Percentiles rank a stretch among this genome's conserved stretches.
Evolutionary conservation across 1,140 invertebrate species (phyloP).

Genomic region (Ceratina australensis): DNA sequence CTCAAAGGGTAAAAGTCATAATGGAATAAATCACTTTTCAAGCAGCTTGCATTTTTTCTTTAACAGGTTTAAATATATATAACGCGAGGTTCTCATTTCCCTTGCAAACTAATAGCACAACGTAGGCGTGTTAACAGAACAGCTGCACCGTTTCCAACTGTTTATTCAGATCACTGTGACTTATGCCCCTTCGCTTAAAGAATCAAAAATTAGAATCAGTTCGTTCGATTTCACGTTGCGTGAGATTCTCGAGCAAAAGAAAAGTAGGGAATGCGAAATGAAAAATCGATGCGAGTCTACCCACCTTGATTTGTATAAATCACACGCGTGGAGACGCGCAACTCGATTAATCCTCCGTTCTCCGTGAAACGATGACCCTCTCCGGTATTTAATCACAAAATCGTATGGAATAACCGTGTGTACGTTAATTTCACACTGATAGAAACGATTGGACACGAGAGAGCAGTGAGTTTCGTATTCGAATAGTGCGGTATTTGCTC

Average conservation of each 20-base stretch:
- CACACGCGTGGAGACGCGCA: constrained; percentile 47
- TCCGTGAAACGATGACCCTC: constrained; percentile 4
- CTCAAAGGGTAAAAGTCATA: no score
- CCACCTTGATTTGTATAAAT: constrained; percentile 63
- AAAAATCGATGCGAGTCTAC: constrained; percentile 6
- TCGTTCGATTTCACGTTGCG: background rate
- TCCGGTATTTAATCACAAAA: background rate
- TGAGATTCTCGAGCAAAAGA: background rate
- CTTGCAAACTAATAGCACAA: no score
- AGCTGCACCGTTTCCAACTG: no score
- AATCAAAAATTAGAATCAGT: no score
- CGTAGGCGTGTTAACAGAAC: no score
- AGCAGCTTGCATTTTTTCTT: no score
- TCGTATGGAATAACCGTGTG: no score
- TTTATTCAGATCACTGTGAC: no score
- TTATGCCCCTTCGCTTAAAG: no score
- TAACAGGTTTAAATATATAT: no score
- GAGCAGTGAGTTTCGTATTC: background rate
- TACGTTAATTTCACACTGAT: background rate
- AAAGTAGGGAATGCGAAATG: background rate
- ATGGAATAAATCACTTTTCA: no score
- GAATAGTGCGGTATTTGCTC: constrained; percentile 52
- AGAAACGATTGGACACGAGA: background rate
- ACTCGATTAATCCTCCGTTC: constrained; percentile 27
- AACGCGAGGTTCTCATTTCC: no score